Evolutionary conservation across 2,888 invertebrate genomes (phyloP), one percentile per base, ranked within the genome.

Genomic region (Rhagium mordax): DNA sequence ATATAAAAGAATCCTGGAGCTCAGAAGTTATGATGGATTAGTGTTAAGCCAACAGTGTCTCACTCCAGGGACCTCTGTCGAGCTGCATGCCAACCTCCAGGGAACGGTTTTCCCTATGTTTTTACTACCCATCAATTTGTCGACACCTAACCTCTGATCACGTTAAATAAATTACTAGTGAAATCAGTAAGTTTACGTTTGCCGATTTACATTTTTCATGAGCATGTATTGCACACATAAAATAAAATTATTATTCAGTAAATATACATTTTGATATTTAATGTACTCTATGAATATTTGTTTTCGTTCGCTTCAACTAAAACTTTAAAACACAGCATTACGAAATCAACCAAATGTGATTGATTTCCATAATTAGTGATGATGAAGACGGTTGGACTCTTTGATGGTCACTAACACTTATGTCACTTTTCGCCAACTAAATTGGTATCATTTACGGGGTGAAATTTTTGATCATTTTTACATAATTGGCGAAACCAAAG

Each of bases 21-120:
- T 82, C 82, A 82, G 81, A 84, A 85, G 84, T 85, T 85, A 84
- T 85, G 85, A 85, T 85, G 84, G 84, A 85, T 85, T 85, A 85
- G 79, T 80, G 79, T 75, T 81, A 82, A 84, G 83, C 85, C 81
- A 83, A 84, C 84, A 83, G 78, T 74, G 74, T 75, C 79, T 74
- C 71, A 72, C 83, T 79, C 82, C 53, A 59, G 82, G 81, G 82
- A 80, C 78, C 78, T 72, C 78, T 82, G 84, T 82, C 82, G 80
- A 76, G 78, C 72, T 77, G 76, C 55, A 10, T 51, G 51, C 51
- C 51, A 51, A 74, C 68, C 70, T 70, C 59, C 71, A 29, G 59
- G 65, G 74, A 72, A 55, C 51, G 57, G 71, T 16, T 69, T 71
- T 71, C 57, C 16, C 74, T 73, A 66, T 49, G 71, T 72, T 75